Conservation (phyloP, 2,888 invertebrate species). For the Mechanitis mazaeus region DNA sequence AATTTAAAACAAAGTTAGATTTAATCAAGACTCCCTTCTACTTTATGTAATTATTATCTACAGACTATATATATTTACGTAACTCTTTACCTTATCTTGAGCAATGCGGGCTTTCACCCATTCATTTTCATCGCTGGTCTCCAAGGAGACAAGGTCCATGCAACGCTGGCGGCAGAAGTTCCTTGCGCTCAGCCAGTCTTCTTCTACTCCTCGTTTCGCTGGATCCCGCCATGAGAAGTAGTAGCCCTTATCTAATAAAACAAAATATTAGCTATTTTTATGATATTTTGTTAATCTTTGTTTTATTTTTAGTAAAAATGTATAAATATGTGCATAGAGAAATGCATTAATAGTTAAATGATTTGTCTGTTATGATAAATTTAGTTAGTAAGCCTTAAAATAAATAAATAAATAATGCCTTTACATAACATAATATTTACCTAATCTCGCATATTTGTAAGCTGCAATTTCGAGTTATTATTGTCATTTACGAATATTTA, state of each 20-base stretch:
- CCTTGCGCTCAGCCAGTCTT: slow-evolving; percentile 90
- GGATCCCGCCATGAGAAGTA: slow-evolving; percentile 93
- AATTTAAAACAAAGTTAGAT: background rate
- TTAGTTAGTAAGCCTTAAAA: no score
- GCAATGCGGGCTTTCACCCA: slow-evolving; percentile 89
- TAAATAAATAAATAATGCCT: no score
- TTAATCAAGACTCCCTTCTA: background rate
- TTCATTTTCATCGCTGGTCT: slow-evolving; percentile 91
- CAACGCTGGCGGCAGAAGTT: slow-evolving; percentile 92
- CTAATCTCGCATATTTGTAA: no score
- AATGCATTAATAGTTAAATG: no score
- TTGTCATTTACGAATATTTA: no score
- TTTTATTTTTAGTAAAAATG: no score
- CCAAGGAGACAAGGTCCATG: slow-evolving; percentile 92
- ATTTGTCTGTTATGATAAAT: no score
- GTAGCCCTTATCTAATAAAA: slow-evolving; percentile 81
- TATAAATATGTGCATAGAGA: no score
- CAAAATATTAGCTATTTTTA: no score
- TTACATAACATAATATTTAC: no score
- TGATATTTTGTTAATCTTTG: no score
- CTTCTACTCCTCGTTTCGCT: slow-evolving; percentile 82
- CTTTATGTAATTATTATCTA: background rate
- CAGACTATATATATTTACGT: background rate
- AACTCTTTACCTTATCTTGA: slow-evolving; percentile 80
- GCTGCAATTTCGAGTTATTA: no score